phyloP scores from a whole-genome alignment of 2,888 invertebrate species.

The Drosophila tanythrix region DNA sequence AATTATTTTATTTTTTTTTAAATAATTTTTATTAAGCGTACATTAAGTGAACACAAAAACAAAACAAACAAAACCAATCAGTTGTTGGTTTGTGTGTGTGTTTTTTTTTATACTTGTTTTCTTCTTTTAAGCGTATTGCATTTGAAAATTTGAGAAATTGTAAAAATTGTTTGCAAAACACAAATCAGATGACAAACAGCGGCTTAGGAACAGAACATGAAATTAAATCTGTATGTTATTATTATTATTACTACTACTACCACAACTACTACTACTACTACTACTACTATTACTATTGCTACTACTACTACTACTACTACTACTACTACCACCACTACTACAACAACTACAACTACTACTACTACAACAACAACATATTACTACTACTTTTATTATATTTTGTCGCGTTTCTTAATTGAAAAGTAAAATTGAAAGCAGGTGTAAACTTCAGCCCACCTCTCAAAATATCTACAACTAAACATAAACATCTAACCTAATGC shows the following conservation, averaged over 20 bases:
- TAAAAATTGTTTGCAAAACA: slow-evolving; percentile 25
- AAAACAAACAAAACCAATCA: slow-evolving; percentile 23
- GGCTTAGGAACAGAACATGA: slow-evolving; percentile 9
- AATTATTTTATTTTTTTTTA: slow-evolving; percentile 68
- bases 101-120: slow-evolving; percentile 24
- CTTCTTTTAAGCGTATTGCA: slow-evolving; percentile 24
- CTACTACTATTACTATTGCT: background rate
- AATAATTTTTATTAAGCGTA: slow-evolving; percentile 62
- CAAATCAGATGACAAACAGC: slow-evolving; percentile 17
- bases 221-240: slow-evolving; percentile 24
- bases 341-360: background rate
- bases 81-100: slow-evolving; percentile 33
- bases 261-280: background rate
- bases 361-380: background rate
- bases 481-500: slow-evolving; percentile 10
- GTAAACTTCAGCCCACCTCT: slow-evolving; percentile 28
- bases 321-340: background rate
- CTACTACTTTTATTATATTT: slow-evolving; percentile 27
- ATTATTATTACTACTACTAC: slow-evolving; percentile 17
- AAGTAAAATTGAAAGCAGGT: slow-evolving; percentile 17
- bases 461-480: slow-evolving; percentile 12
- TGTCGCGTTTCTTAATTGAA: slow-evolving; percentile 21
- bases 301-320: background rate
- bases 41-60: slow-evolving; percentile 58
- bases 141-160: slow-evolving; percentile 37